Evolutionary conservation across 2,797 vertebrate genomes (phyloP), one percentile per base, ranked within the genome.

Genomic region (Pelobates cultripes): DNA sequence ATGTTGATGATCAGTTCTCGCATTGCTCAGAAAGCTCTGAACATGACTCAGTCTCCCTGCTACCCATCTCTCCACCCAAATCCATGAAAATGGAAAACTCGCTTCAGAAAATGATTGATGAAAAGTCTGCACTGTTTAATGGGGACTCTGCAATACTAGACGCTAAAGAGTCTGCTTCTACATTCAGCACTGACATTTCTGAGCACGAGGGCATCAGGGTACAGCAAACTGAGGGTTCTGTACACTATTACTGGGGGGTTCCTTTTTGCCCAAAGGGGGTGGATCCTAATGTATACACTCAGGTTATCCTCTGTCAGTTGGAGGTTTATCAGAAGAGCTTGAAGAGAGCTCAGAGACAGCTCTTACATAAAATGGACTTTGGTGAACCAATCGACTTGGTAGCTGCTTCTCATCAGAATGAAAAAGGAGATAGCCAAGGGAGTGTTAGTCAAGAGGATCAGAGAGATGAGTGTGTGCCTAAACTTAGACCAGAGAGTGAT

Each of bases 171-270:
- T 7, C 1, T 63, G 2, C 57, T 53, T 85, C 86, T 70, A 85
- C 88, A 82, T 51, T 10, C 47, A 83, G 83, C 87, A 85, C 78
- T 88, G 86, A 78, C 85, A 87, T 75, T 88, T 86, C 85, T 73
- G 79, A 0, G 0, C 85, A 89, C 86, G 84, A 14, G 2, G 17
- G 10, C 28, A 41, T 28, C 14, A 44, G 41, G 8, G 2, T 0
- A 10, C 28, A 64, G 10, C 28, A 74, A 53, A 74, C 78, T 87
- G 89, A 90, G 67, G 84, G 85, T 64, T 15, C 79, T 80, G 83
- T 85, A 83, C 93, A 95, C 75, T 99, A 99, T 90, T 97, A 96
- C 85, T 99, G 98, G 98, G 98, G 98, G 55, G 90, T 99, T 74
- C 98, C 98, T 42, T 99, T 99, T 90, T 99, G 97, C 86, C 98